Percentiles rank a stretch among this genome's conserved stretches.
phyloP scores from a whole-genome alignment of 2,113 vertebrate species.

The Canis aureus region DNA sequence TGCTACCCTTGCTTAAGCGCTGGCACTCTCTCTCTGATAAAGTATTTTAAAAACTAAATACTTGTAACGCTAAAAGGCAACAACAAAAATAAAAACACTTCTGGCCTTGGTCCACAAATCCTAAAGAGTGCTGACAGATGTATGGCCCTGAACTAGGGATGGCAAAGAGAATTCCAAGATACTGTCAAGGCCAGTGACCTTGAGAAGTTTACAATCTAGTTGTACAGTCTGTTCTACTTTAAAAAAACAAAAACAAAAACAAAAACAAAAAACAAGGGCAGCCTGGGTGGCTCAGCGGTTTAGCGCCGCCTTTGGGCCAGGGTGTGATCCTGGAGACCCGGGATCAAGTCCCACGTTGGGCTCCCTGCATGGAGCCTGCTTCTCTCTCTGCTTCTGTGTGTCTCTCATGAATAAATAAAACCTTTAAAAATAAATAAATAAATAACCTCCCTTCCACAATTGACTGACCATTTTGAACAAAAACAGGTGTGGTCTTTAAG shows the following conservation, averaged over 20 bases:
- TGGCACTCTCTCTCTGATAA: no score
- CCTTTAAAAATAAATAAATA: no score
- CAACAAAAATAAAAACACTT: not conserved
- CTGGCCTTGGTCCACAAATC: slow-evolving; percentile 34
- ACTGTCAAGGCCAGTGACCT: slow-evolving; percentile 36
- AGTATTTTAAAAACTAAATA: not conserved
- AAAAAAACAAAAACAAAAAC: not conserved
- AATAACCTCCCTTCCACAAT: not conserved
- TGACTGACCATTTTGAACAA: slow-evolving; percentile 47
- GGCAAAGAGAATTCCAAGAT: slow-evolving; percentile 52
- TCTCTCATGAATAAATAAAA: no score
- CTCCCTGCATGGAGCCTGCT: no score
- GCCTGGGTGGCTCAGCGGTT: no score
- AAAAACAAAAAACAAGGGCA: not conserved
- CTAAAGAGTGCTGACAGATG: slow-evolving; percentile 46
- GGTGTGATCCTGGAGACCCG: no score
- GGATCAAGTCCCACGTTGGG: no score
- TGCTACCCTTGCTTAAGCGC: no score
- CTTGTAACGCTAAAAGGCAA: not conserved
- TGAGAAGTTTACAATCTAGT: slow-evolving; percentile 30
- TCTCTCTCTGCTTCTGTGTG: no score
- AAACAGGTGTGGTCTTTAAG: slow-evolving; percentile 58
- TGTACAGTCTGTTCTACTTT: slow-evolving; percentile 50
- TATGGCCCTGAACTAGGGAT: slow-evolving; percentile 32
- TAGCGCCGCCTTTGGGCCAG: no score